Conservation (phyloP, 2,113 vertebrate species). For the Saccopteryx leptura region DNA sequence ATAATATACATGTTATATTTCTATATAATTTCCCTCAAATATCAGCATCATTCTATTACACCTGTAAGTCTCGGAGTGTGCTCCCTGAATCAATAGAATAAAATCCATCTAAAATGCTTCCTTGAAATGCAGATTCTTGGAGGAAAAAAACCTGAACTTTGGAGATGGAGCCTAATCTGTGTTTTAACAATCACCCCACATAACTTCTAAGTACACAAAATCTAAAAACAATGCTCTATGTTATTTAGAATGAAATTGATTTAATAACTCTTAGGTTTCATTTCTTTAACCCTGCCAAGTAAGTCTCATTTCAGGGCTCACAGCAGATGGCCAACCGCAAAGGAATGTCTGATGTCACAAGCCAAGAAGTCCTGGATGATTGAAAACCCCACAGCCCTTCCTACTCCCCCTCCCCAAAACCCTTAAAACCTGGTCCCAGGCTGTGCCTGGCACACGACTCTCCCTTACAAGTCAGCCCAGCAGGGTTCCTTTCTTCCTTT, state of each 20-base stretch:
- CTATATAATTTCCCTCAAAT: background rate
- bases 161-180: background rate
- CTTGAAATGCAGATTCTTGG: background rate
- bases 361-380: too few relatives aligned
- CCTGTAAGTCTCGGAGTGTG: background rate
- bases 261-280: background rate
- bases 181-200: background rate
- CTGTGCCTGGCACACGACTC: too few relatives aligned
- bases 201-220: background rate
- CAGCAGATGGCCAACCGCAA: too few relatives aligned
- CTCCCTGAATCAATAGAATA: background rate
- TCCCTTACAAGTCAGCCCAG: too few relatives aligned
- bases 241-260: background rate
- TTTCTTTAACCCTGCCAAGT: too few relatives aligned
- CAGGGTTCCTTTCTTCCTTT: too few relatives aligned
- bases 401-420: too few relatives aligned
- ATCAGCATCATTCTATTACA: background rate
- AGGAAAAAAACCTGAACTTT: conserved; percentile 18
- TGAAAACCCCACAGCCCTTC: too few relatives aligned
- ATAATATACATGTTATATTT: background rate
- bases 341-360: too few relatives aligned
- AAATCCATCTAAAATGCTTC: background rate
- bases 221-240: background rate
- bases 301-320: too few relatives aligned
- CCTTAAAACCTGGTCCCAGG: too few relatives aligned